Evolutionary conservation across 2,888 invertebrate genomes (phyloP).

Genomic region (Amphipoea oculea): DNA sequence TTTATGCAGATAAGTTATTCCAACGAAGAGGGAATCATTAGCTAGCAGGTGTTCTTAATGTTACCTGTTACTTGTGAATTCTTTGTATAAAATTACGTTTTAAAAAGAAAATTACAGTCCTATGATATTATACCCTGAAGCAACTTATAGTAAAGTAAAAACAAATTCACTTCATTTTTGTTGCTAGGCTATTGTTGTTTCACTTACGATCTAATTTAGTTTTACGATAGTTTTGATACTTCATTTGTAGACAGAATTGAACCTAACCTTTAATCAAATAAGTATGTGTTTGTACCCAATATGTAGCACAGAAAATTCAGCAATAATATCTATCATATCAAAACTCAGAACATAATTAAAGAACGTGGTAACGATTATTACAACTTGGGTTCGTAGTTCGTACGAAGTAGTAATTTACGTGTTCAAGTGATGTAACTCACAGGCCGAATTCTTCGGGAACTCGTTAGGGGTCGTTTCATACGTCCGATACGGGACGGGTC

Average conservation of each 20-base stretch:
- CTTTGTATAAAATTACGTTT: conserved; percentile 51
- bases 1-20: conserved; percentile 68
- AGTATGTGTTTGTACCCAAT: neutral
- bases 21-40: conserved; percentile 65
- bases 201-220: neutral
- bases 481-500: conserved; percentile 79
- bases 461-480: conserved; percentile 77
- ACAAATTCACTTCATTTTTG: neutral
- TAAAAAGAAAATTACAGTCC: conserved; percentile 12
- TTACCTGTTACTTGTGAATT: conserved; percentile 65
- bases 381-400: conserved; percentile 38
- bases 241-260: neutral
- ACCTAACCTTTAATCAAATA: neutral
- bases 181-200: neutral
- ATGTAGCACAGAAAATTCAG: neutral
- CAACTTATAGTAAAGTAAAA: neutral
- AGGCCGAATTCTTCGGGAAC: conserved; percentile 77
- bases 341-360: conserved; percentile 38
- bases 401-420: conserved; percentile 73
- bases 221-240: neutral
- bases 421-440: conserved; percentile 79
- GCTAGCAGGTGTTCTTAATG: conserved; percentile 73
- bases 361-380: conserved; percentile 52
- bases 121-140: neutral
- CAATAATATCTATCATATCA: conserved; percentile 3